A percentile compares a stretch with the other conserved stretches of the same genome.
phyloP scores from a whole-genome alignment of 2,113 vertebrate species.

The Ceuthmochares aereus region DNA sequence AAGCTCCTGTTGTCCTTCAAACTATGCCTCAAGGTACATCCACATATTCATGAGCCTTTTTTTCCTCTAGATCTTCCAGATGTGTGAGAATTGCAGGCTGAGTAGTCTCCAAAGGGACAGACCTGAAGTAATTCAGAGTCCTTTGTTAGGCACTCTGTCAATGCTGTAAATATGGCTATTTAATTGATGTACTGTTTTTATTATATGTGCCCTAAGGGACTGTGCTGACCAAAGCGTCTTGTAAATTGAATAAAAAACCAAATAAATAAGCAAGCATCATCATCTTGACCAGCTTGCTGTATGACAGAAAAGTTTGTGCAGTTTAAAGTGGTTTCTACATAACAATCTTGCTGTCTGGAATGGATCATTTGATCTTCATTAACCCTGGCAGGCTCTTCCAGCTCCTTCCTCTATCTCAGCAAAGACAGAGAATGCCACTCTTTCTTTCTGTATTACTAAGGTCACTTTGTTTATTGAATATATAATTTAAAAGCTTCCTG shows the following conservation, averaged over 20 bases:
- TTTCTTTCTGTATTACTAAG: neutral
- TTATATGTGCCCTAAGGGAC: slow-evolving; percentile 7
- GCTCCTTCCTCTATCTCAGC: slow-evolving; percentile 23
- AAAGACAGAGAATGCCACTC: neutral
- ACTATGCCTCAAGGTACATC: neutral
- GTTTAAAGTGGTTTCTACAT: slow-evolving; percentile 28
- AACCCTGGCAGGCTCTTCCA: slow-evolving; percentile 14
- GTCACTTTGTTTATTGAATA: slow-evolving; percentile 5
- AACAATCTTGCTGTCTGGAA: slow-evolving; percentile 6
- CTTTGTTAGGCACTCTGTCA: slow-evolving; percentile 52
- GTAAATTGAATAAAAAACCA: slow-evolving; percentile 59
- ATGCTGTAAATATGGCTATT: neutral
- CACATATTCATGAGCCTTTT: neutral
- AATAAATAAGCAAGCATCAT: slow-evolving; percentile 6
- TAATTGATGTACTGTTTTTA: slow-evolving; percentile 64
- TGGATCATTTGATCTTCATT: slow-evolving; percentile 22
- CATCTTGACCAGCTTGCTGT: neutral
- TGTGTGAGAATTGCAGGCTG: neutral
- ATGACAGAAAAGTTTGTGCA: neutral
- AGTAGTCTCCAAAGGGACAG: slow-evolving; percentile 26
- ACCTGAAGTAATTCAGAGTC: slow-evolving; percentile 38
- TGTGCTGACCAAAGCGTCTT: slow-evolving; percentile 46
- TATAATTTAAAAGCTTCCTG: slow-evolving; percentile 36
- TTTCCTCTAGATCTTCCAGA: slow-evolving; percentile 18
- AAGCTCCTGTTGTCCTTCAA: slow-evolving; percentile 22